Conservation (phyloP, 2,113 vertebrate species). For the Neodontobutis hainanensis region DNA sequence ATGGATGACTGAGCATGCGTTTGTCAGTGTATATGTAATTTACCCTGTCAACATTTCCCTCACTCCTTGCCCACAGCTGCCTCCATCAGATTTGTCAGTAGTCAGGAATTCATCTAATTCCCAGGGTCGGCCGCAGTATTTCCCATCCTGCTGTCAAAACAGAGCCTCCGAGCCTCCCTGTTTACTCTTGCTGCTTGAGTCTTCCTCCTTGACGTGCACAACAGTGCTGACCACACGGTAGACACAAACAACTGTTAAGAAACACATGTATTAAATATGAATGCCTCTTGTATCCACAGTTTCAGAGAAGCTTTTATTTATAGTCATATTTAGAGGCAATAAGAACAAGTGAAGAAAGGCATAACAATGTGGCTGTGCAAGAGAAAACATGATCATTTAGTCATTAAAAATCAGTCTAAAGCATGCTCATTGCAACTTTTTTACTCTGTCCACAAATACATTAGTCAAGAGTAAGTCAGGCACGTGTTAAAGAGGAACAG, state of each 20-base stretch:
- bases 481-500: background rate
- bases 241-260: constrained; percentile 28
- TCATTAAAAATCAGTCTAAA: background rate
- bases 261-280: background rate
- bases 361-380: no score
- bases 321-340: no score
- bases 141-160: constrained; percentile 63
- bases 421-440: no score
- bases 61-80: background rate
- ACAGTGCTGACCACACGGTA: constrained; percentile 20
- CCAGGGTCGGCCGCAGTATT: constrained; percentile 49
- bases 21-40: constrained; percentile 26
- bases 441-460: no score
- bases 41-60: constrained; percentile 31
- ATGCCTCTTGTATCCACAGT: background rate
- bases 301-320: no score
- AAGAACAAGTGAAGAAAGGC: no score
- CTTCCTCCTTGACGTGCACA: constrained; percentile 21
- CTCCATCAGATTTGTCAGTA: constrained; percentile 45
- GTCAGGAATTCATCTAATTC: constrained; percentile 64
- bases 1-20: background rate
- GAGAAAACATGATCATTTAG: background rate
- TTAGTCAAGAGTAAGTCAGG: no score
- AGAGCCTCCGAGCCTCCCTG: constrained; percentile 49
- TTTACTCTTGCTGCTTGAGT: constrained; percentile 52